phyloP scores from a whole-genome alignment of 2,888 invertebrate species.

The Melinaea menophilus region DNA sequence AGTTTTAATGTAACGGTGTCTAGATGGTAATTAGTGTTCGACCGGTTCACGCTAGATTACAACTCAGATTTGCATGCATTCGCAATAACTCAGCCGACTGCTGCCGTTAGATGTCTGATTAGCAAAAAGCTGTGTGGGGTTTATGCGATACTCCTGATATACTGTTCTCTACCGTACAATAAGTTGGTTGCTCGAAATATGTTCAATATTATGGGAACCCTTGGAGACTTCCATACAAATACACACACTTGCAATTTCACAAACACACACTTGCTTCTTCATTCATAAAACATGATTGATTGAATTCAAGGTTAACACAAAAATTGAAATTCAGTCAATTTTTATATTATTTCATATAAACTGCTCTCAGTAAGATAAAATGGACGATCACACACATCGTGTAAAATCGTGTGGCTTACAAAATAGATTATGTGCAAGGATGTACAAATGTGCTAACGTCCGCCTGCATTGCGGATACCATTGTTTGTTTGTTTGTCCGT shows the following conservation, averaged over 20 bases:
- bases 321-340: no score
- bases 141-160: background rate
- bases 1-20: constrained; percentile 35
- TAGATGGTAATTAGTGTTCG: constrained; percentile 60
- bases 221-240: no score
- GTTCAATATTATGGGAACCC: background rate
- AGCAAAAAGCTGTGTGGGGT: constrained; percentile 45
- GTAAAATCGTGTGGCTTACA: constrained; percentile 22
- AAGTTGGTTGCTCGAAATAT: constrained; percentile 1
- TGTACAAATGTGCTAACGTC: constrained; percentile 25
- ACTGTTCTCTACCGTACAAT: background rate
- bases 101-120: constrained; percentile 53
- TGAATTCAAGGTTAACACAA: no score
- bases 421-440: constrained; percentile 26
- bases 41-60: constrained; percentile 62
- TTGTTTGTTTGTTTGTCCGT: constrained; percentile 31
- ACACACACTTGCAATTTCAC: no score
- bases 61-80: constrained; percentile 57
- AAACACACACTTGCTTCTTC: no score
- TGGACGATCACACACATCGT: background rate
- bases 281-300: no score
- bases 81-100: constrained; percentile 51
- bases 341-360: background rate
- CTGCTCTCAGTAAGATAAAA: constrained; percentile 1
- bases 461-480: constrained; percentile 29